Evolutionary conservation across 2,113 vertebrate genomes (phyloP), one percentile per base, ranked within the genome.

Genomic region (Dasyornis broadbenti): DNA sequence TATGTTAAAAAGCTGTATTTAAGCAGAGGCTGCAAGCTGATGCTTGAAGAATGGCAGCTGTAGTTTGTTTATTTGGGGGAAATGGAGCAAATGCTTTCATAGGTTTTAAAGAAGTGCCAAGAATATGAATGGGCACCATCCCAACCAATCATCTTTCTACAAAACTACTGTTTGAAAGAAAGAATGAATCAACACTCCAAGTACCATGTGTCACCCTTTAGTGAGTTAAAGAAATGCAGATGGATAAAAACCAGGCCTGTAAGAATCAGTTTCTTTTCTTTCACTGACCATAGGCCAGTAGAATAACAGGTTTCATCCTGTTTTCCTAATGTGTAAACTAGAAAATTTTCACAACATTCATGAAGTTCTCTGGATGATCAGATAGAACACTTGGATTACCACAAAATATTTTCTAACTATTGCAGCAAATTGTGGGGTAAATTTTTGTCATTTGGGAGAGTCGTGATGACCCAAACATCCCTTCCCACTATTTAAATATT

Each of bases 211-310:
- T 75, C 39, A 54, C 17, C 31, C 86, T 86, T 80, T 17, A 54
- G 28, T 39, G 35, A 68, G 30, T 45, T 68, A 73, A 85, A 71
- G 28, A 78, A 82, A 73, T 59, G 33, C 0, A 24, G 33, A 66
- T 1, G 1, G 27, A 60, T n/a, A 1, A 5, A 66, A 86, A 53
- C 0, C 3, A 69, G 26, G 7, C 16, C 30, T 77, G 72, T 54
- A 23, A 28, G 18, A 50, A 84, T 63, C 49, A 59, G 42, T 4
- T 42, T 14, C 52, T 82, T 77, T 86, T 63, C 24, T 63, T 78
- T 73, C 31, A 37, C n/a, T 87, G 24, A 61, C 27, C 20, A 8
- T 1, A 44, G 30, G 15, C 30, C 27, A 77, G 24, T 6, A 21
- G 37, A 92, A 72, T 10, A 66, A 23, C 20, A 70, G 6, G 2